phyloP scores from a whole-genome alignment of 1,140 invertebrate genomes.

The Zaprionus inermis region DNA sequence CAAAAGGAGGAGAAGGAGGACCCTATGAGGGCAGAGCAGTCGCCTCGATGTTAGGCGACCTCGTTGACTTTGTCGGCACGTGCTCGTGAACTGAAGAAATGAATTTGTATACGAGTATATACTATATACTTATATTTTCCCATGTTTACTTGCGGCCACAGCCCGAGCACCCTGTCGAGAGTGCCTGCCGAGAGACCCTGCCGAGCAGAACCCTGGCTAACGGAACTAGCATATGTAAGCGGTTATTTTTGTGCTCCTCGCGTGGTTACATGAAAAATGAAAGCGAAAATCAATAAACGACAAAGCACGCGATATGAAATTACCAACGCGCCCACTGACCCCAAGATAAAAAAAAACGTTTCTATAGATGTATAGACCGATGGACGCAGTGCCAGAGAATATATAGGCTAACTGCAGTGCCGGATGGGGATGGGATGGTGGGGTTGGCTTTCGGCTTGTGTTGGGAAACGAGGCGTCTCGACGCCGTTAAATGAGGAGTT shows the following conservation, averaged over 20 bases:
- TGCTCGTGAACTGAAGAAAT: slow-evolving; percentile 47
- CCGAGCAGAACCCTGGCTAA: no score
- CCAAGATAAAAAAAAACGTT: slow-evolving; percentile 16
- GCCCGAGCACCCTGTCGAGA: not conserved
- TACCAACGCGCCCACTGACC: slow-evolving; percentile 39
- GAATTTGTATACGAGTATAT: slow-evolving; percentile 14
- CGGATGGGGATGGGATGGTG: no score
- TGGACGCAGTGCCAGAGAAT: not conserved
- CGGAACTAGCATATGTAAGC: slow-evolving; percentile 63
- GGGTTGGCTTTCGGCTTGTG: no score
- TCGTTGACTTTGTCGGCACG: slow-evolving; percentile 77
- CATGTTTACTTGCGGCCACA: slow-evolving; percentile 42
- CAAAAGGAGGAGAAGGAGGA: not conserved
- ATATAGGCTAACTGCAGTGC: not conserved
- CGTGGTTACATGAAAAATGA: slow-evolving; percentile 79
- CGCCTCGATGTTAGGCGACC: slow-evolving; percentile 46
- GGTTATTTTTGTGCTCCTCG: slow-evolving; percentile 55
- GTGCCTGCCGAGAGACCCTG: slow-evolving; percentile 29
- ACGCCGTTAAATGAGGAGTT: slow-evolving; percentile 12
- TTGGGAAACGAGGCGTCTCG: slow-evolving; percentile 9
- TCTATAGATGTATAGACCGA: not conserved
- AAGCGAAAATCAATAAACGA: slow-evolving; percentile 79
- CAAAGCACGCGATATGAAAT: slow-evolving; percentile 70
- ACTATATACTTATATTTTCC: slow-evolving; percentile 13
- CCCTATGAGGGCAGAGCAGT: not conserved